A percentile compares a stretch with the other conserved stretches of the same genome.
Conservation (phyloP, 2,113 vertebrate species). For the Polypterus bichir region DNA sequence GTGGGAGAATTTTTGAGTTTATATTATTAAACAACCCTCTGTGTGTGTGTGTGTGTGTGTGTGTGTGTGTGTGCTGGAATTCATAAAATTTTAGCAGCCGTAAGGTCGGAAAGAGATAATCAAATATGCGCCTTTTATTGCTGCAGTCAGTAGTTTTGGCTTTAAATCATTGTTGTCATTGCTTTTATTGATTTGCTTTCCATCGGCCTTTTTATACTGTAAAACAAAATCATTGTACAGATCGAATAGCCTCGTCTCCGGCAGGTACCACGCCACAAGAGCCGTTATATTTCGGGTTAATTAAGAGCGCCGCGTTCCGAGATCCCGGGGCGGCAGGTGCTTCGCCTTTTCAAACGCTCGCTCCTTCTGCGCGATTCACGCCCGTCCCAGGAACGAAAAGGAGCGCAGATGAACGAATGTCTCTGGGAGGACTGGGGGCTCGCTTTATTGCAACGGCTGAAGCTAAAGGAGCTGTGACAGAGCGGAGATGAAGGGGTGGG, state of each 20-base stretch:
- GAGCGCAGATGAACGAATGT: conserved; percentile 26
- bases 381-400: no score
- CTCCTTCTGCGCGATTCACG: no score
- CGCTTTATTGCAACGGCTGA: conserved; percentile 72
- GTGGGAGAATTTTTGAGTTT: no score
- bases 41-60: no score
- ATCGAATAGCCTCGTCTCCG: conserved; percentile 20
- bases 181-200: background rate
- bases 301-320: conserved; percentile 32
- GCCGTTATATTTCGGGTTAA: conserved; percentile 29
- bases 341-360: no score
- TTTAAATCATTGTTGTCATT: background rate
- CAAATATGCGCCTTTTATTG: background rate
- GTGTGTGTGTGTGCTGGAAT: no score
- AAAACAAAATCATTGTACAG: background rate
- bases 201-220: conserved; percentile 2
- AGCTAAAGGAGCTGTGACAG: conserved; percentile 70
- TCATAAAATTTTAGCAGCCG: no score
- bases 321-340: no score
- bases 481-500: conserved; percentile 79
- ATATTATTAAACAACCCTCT: no score
- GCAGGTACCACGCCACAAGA: conserved; percentile 14
- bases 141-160: background rate
- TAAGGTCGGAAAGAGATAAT: no score
- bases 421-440: conserved; percentile 33